Evolutionary conservation across 2,888 invertebrate genomes (phyloP).

Genomic region (Hirudinaria manillensis): DNA sequence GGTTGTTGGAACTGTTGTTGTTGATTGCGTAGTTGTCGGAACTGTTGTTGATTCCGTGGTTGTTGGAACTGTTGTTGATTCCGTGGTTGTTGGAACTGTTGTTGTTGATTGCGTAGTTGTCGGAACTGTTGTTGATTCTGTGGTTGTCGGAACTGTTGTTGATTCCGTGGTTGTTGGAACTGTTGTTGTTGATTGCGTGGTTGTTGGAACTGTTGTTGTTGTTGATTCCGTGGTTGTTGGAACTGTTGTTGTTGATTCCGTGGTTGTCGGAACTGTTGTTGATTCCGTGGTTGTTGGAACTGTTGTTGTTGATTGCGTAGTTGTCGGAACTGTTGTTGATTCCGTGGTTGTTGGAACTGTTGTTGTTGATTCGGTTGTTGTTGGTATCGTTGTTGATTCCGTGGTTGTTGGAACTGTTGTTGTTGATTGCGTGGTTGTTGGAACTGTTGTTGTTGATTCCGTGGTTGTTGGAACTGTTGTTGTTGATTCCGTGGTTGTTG

Average conservation of each 20-base stretch:
- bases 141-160: not conserved
- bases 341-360: not conserved
- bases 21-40: not conserved
- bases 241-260: not conserved
- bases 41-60: not conserved
- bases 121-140: not conserved
- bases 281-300: not conserved
- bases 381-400: not conserved
- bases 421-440: not conserved
- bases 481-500: constrained; percentile 4
- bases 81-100: not conserved
- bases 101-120: constrained; percentile 1
- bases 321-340: constrained; percentile 1
- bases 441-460: not conserved
- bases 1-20: constrained; percentile 5
- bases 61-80: not conserved
- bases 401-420: not conserved
- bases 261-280: not conserved
- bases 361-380: not conserved
- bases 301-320: not conserved
- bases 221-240: not conserved
- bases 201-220: not conserved
- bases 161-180: not conserved
- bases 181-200: not conserved
- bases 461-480: not conserved